These are phyloP conservation scores for Plutomurus gul DNA, from an alignment of 1,140 invertebrate genomes.

Conservation along the genomic window DNA sequence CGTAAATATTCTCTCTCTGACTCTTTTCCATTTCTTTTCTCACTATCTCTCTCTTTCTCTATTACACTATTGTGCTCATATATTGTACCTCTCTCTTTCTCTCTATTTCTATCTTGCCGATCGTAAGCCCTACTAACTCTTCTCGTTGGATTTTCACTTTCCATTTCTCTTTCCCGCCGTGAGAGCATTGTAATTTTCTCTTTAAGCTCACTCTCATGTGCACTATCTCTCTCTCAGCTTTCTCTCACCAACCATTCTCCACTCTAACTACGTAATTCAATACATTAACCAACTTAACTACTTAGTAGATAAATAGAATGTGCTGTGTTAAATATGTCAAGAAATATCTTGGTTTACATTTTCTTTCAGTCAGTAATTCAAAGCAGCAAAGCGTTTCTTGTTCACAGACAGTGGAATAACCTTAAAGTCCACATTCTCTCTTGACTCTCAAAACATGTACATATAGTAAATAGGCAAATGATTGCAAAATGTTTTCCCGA, in stretches of 20 bases:
- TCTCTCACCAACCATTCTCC: not conserved
- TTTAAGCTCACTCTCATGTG: conserved; percentile 3
- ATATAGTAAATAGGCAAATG: not conserved
- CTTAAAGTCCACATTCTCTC: not conserved
- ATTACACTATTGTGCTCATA: not conserved
- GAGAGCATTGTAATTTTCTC: not conserved
- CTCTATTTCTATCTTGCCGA: not conserved
- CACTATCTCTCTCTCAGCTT: not conserved
- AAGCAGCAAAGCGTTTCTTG: no score
- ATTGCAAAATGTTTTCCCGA: not conserved
- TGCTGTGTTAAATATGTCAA: no score
- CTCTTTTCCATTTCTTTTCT: not conserved
- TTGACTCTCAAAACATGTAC: conserved; percentile 17
- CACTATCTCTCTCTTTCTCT: conserved; percentile 1
- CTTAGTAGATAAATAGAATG: no score
- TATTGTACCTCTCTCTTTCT: not conserved
- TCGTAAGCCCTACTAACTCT: not conserved
- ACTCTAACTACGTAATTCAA: no score
- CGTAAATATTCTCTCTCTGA: not conserved
- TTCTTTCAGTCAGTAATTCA: no score
- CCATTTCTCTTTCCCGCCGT: not conserved
- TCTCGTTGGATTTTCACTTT: conserved; percentile 6
- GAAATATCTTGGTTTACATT: no score
- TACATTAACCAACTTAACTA: no score
- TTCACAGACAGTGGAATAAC: not conserved